Evolutionary conservation across 2,888 invertebrate species (phyloP).

Genomic region (Tuberolachnus salignus): DNA sequence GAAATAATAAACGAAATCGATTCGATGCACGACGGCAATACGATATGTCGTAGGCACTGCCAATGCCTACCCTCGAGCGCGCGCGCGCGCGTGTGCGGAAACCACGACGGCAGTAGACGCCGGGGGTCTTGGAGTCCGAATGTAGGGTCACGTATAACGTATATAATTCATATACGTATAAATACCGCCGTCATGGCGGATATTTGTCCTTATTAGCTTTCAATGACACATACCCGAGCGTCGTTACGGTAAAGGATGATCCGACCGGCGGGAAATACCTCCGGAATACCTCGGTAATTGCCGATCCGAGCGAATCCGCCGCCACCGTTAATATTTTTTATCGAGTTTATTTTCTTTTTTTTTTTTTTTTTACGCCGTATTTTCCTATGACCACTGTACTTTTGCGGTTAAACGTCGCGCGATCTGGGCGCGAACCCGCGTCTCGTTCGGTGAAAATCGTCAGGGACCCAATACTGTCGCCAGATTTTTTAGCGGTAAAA

Average conservation of each 20-base stretch:
- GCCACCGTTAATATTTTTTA: too few species aligned
- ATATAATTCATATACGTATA: neutral
- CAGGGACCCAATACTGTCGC: too few species aligned
- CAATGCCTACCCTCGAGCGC: conserved; percentile 4
- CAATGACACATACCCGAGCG: conserved; percentile 9
- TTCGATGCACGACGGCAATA: neutral
- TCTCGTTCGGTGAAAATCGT: too few species aligned
- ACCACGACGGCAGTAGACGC: neutral
- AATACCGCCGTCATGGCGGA: neutral
- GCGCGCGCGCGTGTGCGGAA: conserved; percentile 38
- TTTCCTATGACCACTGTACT: too few species aligned
- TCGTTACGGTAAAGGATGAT: neutral
- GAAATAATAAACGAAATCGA: neutral
- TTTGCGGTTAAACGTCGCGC: too few species aligned
- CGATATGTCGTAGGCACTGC: neutral
- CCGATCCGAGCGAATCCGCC: too few species aligned
- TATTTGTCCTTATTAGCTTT: conserved; percentile 16
- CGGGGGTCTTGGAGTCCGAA: neutral
- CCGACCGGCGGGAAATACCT: too few species aligned
- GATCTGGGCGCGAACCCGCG: too few species aligned
- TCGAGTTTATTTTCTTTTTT: too few species aligned
- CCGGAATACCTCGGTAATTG: too few species aligned
- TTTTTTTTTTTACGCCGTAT: too few species aligned
- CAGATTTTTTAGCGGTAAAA: too few species aligned
- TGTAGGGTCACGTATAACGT: neutral